Conservation (phyloP, 2,113 vertebrate species). For the Pseudorasbora parva region DNA sequence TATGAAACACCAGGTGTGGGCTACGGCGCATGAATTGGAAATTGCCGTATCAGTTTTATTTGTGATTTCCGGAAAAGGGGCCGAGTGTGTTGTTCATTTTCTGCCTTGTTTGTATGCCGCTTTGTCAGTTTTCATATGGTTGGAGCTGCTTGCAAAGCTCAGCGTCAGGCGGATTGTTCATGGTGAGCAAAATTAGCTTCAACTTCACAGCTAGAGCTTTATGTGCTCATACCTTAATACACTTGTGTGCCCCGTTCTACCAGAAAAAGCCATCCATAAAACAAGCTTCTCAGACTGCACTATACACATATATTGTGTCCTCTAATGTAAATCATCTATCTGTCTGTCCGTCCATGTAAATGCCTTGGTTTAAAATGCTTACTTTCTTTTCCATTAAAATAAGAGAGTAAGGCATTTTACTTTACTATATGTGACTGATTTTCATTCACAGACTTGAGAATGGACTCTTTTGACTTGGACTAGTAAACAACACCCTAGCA, state of each 20-base stretch:
- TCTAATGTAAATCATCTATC: background rate
- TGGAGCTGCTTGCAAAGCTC: constrained; percentile 29
- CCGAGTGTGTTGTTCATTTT: background rate
- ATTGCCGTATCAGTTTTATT: constrained; percentile 17
- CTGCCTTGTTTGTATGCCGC: background rate
- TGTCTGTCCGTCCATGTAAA: too few relatives aligned
- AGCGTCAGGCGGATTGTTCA: constrained; percentile 37
- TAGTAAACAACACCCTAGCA: too few relatives aligned
- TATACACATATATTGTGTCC: constrained; percentile 34
- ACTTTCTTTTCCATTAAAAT: too few relatives aligned
- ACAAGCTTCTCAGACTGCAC: constrained; percentile 1
- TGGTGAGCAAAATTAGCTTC: constrained; percentile 15
- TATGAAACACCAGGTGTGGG: constrained; percentile 15
- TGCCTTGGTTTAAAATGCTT: too few relatives aligned
- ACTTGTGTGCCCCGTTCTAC: constrained; percentile 65
- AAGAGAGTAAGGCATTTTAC: too few relatives aligned
- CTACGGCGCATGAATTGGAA: background rate
- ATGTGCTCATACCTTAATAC: constrained; percentile 41
- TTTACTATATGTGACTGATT: too few relatives aligned
- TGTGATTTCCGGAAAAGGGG: constrained; percentile 3
- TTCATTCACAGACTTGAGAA: too few relatives aligned
- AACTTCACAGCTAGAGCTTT: constrained; percentile 22
- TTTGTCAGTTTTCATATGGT: constrained; percentile 34
- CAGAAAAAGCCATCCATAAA: constrained; percentile 60
- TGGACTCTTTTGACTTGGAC: too few relatives aligned